These are phyloP conservation scores for Campaea margaritaria DNA, from an alignment of 2,888 invertebrate species.

Conservation along the genomic window DNA sequence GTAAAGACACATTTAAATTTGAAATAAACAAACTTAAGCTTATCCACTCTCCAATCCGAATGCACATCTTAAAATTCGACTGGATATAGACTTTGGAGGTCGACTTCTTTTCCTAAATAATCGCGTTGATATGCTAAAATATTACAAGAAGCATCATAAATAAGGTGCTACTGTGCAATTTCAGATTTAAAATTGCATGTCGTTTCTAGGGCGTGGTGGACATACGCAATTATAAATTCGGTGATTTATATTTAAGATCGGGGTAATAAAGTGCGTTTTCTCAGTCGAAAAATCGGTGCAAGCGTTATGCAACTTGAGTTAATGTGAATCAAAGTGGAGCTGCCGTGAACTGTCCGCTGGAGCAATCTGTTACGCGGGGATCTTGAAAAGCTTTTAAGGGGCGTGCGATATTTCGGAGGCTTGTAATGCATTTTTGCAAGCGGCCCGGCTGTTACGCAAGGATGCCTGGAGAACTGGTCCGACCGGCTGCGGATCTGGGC, in stretches of 20 bases:
- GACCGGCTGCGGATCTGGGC: slow-evolving; percentile 81
- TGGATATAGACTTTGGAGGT: slow-evolving; percentile 55
- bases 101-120: slow-evolving; percentile 65
- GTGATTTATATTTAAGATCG: slow-evolving; percentile 74
- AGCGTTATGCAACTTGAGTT: slow-evolving; percentile 63
- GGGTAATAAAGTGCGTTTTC: slow-evolving; percentile 67
- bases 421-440: slow-evolving; percentile 81
- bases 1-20: slow-evolving; percentile 4
- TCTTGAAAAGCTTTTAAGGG: slow-evolving; percentile 77
- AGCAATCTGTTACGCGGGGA: slow-evolving; percentile 70
- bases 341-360: slow-evolving; percentile 46
- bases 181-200: slow-evolving; percentile 75
- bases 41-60: slow-evolving; percentile 1
- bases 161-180: slow-evolving; percentile 74
- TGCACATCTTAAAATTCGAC: slow-evolving; percentile 55
- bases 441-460: slow-evolving; percentile 74
- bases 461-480: slow-evolving; percentile 78
- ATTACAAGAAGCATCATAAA: slow-evolving; percentile 77
- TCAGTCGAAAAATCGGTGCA: slow-evolving; percentile 74
- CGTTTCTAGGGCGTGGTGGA: slow-evolving; percentile 73
- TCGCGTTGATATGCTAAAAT: slow-evolving; percentile 51
- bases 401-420: slow-evolving; percentile 73
- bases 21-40: slow-evolving; percentile 1
- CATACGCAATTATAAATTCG: slow-evolving; percentile 73
- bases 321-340: slow-evolving; percentile 52